A percentile compares a stretch with the other conserved stretches of the same genome.
These are phyloP conservation scores for Enteromius trimaculatus DNA, from an alignment of 2,797 vertebrate species.

Conservation along the genomic window DNA sequence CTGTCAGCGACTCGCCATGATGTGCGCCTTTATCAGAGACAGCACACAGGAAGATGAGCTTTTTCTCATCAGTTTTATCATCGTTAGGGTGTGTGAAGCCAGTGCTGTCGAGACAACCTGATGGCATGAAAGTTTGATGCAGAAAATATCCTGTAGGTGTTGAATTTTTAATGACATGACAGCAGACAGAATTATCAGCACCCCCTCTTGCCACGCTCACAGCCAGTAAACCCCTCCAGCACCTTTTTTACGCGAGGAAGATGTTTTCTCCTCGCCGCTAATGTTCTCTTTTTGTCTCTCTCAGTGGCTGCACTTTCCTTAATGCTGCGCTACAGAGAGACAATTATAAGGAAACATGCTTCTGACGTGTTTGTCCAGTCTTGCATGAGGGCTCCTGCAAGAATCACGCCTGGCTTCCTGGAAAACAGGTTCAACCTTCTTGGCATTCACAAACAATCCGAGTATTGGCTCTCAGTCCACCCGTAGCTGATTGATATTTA, in stretches of 20 bases:
- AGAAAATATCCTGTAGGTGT: slow-evolving; percentile 72
- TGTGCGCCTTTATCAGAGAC: slow-evolving; percentile 52
- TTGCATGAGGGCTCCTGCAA: background rate
- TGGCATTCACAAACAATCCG: slow-evolving; percentile 47
- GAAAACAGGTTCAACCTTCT: slow-evolving; percentile 47
- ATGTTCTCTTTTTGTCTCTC: slow-evolving; percentile 15
- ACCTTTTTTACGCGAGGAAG: slow-evolving; percentile 23
- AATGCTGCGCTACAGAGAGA: background rate
- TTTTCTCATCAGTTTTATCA: slow-evolving; percentile 62
- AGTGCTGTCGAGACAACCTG: slow-evolving; percentile 65
- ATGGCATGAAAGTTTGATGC: slow-evolving; percentile 76
- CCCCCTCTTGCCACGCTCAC: slow-evolving; percentile 45
- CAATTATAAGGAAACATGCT: slow-evolving; percentile 1
- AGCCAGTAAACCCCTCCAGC: slow-evolving; percentile 49
- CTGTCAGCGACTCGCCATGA: slow-evolving; percentile 44
- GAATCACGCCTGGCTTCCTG: slow-evolving; percentile 4
- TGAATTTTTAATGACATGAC: slow-evolving; percentile 75
- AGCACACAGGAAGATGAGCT: slow-evolving; percentile 50
- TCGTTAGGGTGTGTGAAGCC: slow-evolving; percentile 49
- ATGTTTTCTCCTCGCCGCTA: slow-evolving; percentile 45
- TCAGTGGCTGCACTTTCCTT: background rate
- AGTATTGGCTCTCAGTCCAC: slow-evolving; percentile 51
- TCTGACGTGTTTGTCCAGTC: slow-evolving; percentile 1
- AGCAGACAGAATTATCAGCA: slow-evolving; percentile 66
- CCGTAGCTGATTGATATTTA: slow-evolving; percentile 78